These are phyloP conservation scores for Erythrolamprus reginae DNA, from an alignment of 2,113 vertebrate species.

Conservation along the genomic window DNA sequence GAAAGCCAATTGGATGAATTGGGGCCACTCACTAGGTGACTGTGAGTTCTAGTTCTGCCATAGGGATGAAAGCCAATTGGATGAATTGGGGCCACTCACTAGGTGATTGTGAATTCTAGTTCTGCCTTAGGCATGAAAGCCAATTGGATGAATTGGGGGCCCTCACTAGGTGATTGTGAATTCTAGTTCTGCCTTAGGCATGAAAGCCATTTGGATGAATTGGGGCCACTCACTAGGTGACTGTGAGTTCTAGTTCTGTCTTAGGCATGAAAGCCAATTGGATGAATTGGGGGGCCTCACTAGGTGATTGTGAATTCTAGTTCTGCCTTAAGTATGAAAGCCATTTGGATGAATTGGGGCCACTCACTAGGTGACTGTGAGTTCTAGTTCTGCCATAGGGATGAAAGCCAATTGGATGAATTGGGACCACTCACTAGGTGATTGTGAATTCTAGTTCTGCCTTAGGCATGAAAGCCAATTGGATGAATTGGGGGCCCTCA, in stretches of 20 bases:
- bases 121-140: fast-evolving
- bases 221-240: not conserved
- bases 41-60: fast-evolving
- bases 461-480: too few species aligned
- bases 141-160: too few species aligned
- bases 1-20: not conserved
- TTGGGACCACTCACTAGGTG: not conserved
- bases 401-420: too few species aligned
- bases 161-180: fast-evolving
- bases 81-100: not conserved
- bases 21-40: not conserved
- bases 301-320: not conserved
- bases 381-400: not conserved
- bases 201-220: not conserved
- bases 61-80: too few species aligned
- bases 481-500: too few species aligned
- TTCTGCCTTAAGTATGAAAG: fast-evolving
- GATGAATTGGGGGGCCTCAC: too few species aligned
- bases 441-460: fast-evolving
- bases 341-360: too few species aligned
- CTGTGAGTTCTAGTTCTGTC: fast-evolving
- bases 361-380: not conserved
- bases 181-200: not conserved
- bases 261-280: too few species aligned
- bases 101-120: not conserved